These are phyloP conservation scores for Leptopterna dolabrata DNA, from an alignment of 2,888 invertebrate genomes.

Conservation along the genomic window DNA sequence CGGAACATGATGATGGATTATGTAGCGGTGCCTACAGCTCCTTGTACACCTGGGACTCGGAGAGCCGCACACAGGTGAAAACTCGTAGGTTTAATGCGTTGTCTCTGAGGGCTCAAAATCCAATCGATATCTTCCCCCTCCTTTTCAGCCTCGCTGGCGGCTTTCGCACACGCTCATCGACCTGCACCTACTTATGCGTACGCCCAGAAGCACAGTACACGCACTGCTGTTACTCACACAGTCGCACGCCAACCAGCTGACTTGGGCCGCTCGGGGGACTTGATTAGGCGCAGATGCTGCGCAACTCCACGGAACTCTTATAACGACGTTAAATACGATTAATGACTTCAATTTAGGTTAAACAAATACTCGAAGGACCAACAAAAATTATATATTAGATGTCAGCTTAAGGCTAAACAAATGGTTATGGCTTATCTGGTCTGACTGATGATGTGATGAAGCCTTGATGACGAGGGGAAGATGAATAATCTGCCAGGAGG, in stretches of 20 bases:
- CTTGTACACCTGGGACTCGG: too few relatives aligned
- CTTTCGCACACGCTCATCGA: background rate
- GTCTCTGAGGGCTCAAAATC: background rate
- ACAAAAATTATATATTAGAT: too few relatives aligned
- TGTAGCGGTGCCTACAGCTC: too few relatives aligned
- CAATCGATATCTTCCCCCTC: slow-evolving; percentile 2
- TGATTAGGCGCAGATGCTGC: slow-evolving; percentile 39
- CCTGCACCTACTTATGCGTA: background rate
- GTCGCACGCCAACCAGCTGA: background rate
- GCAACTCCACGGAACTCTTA: background rate
- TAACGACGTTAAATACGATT: too few relatives aligned
- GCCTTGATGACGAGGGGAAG: too few relatives aligned
- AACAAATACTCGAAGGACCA: too few relatives aligned
- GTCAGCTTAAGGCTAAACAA: too few relatives aligned
- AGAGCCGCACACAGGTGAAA: background rate
- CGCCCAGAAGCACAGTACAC: background rate
- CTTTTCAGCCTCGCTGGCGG: background rate
- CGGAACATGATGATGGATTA: too few relatives aligned
- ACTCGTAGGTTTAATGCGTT: background rate
- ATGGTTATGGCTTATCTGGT: too few relatives aligned
- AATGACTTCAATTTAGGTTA: too few relatives aligned
- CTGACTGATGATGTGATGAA: too few relatives aligned
- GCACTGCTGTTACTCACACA: background rate
- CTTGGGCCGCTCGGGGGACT: slow-evolving; percentile 5
- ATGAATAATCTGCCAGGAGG: too few relatives aligned